These are phyloP conservation scores for Drosophila incognita DNA, from an alignment of 2,888 invertebrate genomes.

Conservation along the genomic window DNA sequence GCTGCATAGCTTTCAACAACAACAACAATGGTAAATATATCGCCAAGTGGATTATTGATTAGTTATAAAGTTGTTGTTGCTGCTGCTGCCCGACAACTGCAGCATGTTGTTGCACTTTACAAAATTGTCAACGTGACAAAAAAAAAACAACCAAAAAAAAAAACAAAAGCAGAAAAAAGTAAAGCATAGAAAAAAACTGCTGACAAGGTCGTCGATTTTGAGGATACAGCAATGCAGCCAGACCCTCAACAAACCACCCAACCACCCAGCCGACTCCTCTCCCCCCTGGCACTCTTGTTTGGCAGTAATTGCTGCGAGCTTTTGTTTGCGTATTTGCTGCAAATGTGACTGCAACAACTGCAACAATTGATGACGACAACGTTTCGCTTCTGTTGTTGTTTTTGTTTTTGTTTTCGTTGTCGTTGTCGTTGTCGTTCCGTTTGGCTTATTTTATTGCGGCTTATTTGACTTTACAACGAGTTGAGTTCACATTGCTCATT, in stretches of 20 bases:
- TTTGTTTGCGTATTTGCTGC: conserved; percentile 27
- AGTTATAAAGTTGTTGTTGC: conserved; percentile 17
- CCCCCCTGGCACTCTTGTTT: conserved; percentile 24
- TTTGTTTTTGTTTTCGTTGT: conserved; percentile 6
- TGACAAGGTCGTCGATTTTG: conserved; percentile 71
- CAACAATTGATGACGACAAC: conserved; percentile 54
- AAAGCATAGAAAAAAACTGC: conserved; percentile 38
- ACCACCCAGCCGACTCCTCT: neutral
- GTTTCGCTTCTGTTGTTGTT: conserved; percentile 23
- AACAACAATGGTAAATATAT: neutral
- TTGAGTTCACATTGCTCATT: conserved; percentile 72
- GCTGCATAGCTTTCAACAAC: neutral
- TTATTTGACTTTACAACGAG: conserved; percentile 63
- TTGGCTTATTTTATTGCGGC: conserved; percentile 71
- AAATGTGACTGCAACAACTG: conserved; percentile 33
- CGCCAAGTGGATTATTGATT: conserved; percentile 64
- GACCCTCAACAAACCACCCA: neutral
- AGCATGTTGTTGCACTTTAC: conserved; percentile 47
- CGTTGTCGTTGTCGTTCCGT: conserved; percentile 36
- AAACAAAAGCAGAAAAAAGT: neutral
- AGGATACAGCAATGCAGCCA: conserved; percentile 26
- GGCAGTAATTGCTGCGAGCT: conserved; percentile 67
- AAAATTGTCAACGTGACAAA: conserved; percentile 68
- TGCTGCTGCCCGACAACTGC: conserved; percentile 25
- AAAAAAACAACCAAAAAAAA: neutral